These are phyloP conservation scores for Synanceia verrucosa DNA, from an alignment of 2,797 vertebrate genomes.

Conservation along the genomic window DNA sequence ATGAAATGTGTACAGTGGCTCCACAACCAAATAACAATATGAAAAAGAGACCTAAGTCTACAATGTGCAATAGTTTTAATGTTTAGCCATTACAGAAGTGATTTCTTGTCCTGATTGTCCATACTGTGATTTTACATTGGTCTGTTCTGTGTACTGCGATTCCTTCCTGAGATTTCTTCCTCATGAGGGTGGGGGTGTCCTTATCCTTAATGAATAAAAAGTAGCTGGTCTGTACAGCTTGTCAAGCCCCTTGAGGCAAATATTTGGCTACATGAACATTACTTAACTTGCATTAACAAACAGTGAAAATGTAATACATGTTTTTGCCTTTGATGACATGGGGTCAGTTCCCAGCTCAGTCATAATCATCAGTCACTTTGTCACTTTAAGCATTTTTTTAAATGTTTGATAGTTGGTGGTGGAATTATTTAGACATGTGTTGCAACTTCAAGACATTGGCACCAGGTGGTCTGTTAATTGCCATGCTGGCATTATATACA, in stretches of 20 bases:
- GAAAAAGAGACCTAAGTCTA: neutral
- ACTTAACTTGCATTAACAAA: neutral
- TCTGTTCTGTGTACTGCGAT: neutral
- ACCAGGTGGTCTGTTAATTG: neutral
- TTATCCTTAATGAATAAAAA: neutral
- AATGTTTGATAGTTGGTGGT: neutral
- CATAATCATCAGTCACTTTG: neutral
- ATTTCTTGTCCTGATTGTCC: neutral
- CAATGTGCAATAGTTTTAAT: no score
- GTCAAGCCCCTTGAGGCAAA: neutral
- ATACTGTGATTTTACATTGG: neutral
- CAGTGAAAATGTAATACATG: neutral
- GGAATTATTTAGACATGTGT: neutral
- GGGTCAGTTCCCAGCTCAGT: neutral
- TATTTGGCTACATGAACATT: neutral
- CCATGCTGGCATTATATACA: neutral
- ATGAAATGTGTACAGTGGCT: neutral
- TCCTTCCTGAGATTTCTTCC: neutral
- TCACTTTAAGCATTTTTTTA: neutral
- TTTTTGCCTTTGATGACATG: neutral
- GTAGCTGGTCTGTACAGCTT: no score
- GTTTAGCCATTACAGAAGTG: neutral
- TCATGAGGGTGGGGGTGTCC: no score
- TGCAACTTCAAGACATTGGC: neutral
- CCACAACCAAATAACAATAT: neutral